These are phyloP conservation scores for Diorhabda elongata DNA, from an alignment of 1,140 invertebrate genomes.

Conservation along the genomic window DNA sequence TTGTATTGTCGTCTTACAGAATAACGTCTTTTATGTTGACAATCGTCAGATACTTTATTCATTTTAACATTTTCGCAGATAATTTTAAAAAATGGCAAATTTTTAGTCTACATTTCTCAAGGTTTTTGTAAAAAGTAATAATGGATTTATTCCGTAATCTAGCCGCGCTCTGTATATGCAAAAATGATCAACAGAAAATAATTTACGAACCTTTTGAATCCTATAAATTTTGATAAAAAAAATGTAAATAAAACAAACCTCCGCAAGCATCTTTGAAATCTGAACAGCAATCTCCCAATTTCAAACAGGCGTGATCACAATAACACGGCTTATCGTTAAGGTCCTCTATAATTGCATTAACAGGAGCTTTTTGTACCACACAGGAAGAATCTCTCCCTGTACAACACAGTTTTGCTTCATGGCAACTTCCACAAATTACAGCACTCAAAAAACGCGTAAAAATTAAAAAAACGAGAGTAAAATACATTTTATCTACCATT, in stretches of 20 bases:
- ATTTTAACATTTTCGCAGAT: too few relatives aligned
- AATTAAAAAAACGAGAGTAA: conserved; percentile 12
- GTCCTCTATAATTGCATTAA: conserved; percentile 77
- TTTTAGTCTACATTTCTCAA: too few relatives aligned
- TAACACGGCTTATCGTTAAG: conserved; percentile 80
- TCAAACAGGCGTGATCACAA: conserved; percentile 83
- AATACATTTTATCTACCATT: not conserved
- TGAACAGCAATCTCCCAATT: conserved; percentile 78
- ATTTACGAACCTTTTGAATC: too few relatives aligned
- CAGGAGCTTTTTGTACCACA: conserved; percentile 76
- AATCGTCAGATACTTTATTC: too few relatives aligned
- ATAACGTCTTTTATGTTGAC: too few relatives aligned
- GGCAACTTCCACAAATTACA: conserved; percentile 59
- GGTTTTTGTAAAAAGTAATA: too few relatives aligned
- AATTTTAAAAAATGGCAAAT: too few relatives aligned
- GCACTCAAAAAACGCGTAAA: conserved; percentile 12
- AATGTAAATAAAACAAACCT: conserved; percentile 57
- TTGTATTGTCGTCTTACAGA: too few relatives aligned
- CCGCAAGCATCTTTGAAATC: conserved; percentile 83
- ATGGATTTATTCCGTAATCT: too few relatives aligned
- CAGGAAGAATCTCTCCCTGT: conserved; percentile 80
- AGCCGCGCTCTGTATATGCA: too few relatives aligned
- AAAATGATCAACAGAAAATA: too few relatives aligned
- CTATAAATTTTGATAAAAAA: too few relatives aligned
- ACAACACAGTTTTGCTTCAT: conserved; percentile 72